Percentiles rank a stretch among this genome's conserved stretches.
phyloP scores from a whole-genome alignment of 2,797 vertebrate species.

The Carcharodon carcharias region DNA sequence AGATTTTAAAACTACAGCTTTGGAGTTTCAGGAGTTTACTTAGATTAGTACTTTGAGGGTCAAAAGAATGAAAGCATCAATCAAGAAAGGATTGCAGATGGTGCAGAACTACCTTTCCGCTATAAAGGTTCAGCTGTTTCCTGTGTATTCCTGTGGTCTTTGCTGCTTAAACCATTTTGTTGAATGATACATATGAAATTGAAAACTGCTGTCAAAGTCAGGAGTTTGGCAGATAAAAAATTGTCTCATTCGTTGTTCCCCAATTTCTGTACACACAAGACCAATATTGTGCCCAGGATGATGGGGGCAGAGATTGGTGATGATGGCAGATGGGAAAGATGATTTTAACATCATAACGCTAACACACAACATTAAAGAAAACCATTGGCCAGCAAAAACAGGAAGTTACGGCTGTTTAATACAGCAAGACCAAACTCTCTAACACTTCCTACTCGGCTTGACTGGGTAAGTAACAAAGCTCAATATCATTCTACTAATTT shows the following conservation, averaged over 20 bases:
- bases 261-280: background rate
- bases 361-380: background rate
- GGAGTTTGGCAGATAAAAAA: background rate
- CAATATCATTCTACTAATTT: background rate
- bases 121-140: background rate
- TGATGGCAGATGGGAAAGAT: background rate
- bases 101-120: background rate
- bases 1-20: background rate
- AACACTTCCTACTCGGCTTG: background rate
- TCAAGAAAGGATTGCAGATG: background rate
- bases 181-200: background rate
- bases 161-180: background rate
- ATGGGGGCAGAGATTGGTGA: background rate
- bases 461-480: background rate
- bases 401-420: background rate
- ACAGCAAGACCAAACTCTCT: background rate
- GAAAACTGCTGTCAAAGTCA: background rate
- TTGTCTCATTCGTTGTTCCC: background rate
- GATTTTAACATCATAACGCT: background rate
- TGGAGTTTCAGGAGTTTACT: background rate
- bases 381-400: background rate
- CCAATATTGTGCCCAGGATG: background rate
- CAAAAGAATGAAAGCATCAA: background rate
- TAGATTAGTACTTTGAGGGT: background rate
- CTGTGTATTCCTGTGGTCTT: background rate